Percentiles rank a stretch among this genome's conserved stretches.
phyloP scores from a whole-genome alignment of 2,797 vertebrate genomes.

The Microctenopoma steveboyesi region DNA sequence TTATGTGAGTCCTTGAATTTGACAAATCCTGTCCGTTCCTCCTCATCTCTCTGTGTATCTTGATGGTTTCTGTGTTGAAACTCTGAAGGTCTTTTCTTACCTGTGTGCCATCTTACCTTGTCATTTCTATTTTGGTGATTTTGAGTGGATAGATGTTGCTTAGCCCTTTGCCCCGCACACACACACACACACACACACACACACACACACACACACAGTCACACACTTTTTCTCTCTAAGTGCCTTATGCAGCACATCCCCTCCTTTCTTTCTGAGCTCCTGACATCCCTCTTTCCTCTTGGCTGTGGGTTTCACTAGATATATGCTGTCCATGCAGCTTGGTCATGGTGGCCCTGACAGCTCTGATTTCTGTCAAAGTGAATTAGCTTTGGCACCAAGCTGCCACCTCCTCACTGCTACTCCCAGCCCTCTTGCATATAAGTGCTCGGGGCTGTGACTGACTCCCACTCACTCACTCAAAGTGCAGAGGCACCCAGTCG shows the following conservation, averaged over 20 bases:
- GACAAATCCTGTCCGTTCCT: neutral
- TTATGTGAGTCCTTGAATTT: neutral
- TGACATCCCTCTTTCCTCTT: slow-evolving; percentile 48
- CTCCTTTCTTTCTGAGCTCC: slow-evolving; percentile 45
- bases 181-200: slow-evolving; percentile 6
- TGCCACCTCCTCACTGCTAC: slow-evolving; percentile 64
- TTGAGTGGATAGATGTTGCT: slow-evolving; percentile 34
- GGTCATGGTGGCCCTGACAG: slow-evolving; percentile 82
- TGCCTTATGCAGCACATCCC: slow-evolving; percentile 48
- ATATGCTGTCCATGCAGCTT: slow-evolving; percentile 76
- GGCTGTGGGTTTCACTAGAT: slow-evolving; percentile 69
- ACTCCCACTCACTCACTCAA: slow-evolving; percentile 63
- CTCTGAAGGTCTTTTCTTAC: slow-evolving; percentile 19
- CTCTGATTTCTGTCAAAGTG: slow-evolving; percentile 83
- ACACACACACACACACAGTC: slow-evolving; percentile 1
- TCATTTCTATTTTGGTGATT: slow-evolving; percentile 39
- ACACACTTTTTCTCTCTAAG: slow-evolving; percentile 21
- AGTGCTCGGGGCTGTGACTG: slow-evolving; percentile 67
- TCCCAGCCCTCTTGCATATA: slow-evolving; percentile 35
- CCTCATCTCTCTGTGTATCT: slow-evolving; percentile 6
- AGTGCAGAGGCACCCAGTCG: slow-evolving; percentile 35
- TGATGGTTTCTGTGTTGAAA: slow-evolving; percentile 8
- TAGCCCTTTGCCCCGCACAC: slow-evolving; percentile 1
- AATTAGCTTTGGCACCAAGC: slow-evolving; percentile 79
- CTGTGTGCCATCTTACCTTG: slow-evolving; percentile 22